A percentile compares a stretch with the other conserved stretches of the same genome.
Conservation (phyloP, 2,888 invertebrate genomes). For the Napeogenes sylphis region DNA sequence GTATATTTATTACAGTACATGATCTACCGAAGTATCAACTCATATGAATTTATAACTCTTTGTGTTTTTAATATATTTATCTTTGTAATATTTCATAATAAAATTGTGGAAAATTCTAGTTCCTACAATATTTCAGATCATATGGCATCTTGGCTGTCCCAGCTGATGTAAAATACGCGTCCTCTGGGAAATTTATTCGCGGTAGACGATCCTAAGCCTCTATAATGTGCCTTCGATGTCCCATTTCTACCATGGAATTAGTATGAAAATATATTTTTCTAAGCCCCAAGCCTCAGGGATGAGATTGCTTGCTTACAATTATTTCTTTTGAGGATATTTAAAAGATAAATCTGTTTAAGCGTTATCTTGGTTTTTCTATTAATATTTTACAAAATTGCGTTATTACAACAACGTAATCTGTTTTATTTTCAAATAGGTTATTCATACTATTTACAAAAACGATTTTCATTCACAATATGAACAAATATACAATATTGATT, state of each 20-base stretch:
- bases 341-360: not conserved
- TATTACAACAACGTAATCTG: too few species aligned
- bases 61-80: too few species aligned
- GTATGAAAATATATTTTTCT: slow-evolving; percentile 30
- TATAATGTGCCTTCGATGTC: slow-evolving; percentile 61
- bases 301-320: slow-evolving; percentile 20
- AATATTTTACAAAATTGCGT: too few species aligned
- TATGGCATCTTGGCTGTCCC: slow-evolving; percentile 30
- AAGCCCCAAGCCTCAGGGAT: slow-evolving; percentile 15
- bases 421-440: too few species aligned
- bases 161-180: slow-evolving; percentile 53
- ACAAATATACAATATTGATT: slow-evolving; percentile 7
- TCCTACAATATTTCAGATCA: slow-evolving; percentile 25
- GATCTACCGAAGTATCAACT: too few species aligned
- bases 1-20: too few species aligned
- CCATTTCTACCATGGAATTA: slow-evolving; percentile 39
- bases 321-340: slow-evolving; percentile 17
- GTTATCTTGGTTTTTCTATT: not conserved
- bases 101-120: slow-evolving; percentile 21
- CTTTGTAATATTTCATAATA: slow-evolving; percentile 7
- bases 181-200: slow-evolving; percentile 72
- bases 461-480: too few species aligned
- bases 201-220: slow-evolving; percentile 54
- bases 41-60: too few species aligned
- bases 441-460: too few species aligned